A percentile compares a stretch with the other conserved stretches of the same genome.
Conservation (phyloP, 2,113 vertebrate species). For the Cathartes aura region DNA sequence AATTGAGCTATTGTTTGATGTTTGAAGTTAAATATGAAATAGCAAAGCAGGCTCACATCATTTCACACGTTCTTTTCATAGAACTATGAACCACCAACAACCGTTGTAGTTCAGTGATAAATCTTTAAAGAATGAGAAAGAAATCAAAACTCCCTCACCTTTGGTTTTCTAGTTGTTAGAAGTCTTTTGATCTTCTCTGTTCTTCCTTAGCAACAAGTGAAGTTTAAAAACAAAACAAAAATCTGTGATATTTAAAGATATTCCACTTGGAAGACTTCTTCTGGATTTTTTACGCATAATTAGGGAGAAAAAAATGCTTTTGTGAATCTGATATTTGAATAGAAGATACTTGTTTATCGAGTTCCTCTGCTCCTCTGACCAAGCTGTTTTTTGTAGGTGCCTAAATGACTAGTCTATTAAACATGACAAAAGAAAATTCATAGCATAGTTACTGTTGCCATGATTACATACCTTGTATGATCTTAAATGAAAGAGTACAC, state of each 20-base stretch:
- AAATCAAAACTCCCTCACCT: slow-evolving; percentile 45
- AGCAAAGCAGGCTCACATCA: neutral
- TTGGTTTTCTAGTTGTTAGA: neutral
- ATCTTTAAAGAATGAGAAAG: slow-evolving; percentile 1
- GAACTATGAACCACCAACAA: neutral
- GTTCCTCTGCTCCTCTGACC: neutral
- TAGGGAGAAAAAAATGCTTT: neutral
- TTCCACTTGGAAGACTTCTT: neutral
- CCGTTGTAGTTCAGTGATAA: neutral
- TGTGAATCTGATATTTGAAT: neutral
- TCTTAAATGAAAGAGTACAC: slow-evolving; percentile 44
- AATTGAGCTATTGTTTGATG: neutral
- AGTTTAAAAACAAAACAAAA: slow-evolving; percentile 42
- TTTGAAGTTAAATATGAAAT: neutral
- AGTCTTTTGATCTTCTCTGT: slow-evolving; percentile 45
- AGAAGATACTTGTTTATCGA: neutral
- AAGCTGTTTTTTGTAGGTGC: slow-evolving; percentile 14
- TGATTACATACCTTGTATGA: slow-evolving; percentile 37
- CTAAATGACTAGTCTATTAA: slow-evolving; percentile 45
- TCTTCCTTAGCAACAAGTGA: slow-evolving; percentile 28
- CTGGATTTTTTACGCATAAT: neutral
- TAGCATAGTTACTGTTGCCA: slow-evolving; percentile 62
- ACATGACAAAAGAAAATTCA: slow-evolving; percentile 56
- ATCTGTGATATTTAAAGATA: neutral
- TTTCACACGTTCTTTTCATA: neutral